Percentiles rank a stretch among this genome's conserved stretches.
These are phyloP conservation scores for Drosophila phalerata DNA, from an alignment of 2,888 invertebrate genomes.

Conservation along the genomic window DNA sequence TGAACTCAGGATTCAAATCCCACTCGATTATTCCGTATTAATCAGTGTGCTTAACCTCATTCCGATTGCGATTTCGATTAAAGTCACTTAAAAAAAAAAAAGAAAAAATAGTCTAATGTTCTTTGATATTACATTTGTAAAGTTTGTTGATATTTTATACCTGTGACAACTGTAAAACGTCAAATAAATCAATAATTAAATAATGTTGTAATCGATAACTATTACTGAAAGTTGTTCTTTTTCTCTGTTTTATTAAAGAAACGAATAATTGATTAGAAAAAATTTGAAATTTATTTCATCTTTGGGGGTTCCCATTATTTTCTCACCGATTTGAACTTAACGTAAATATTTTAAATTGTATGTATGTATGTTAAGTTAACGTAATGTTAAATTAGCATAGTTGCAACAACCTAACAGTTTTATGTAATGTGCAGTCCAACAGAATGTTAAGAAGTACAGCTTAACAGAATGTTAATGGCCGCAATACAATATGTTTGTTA, in stretches of 20 bases:
- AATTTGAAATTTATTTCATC: neutral
- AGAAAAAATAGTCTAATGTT: neutral
- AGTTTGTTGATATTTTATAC: constrained; percentile 24
- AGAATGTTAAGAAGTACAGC: neutral
- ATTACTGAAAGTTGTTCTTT: neutral
- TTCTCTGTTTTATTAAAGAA: neutral
- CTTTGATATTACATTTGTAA: constrained; percentile 31
- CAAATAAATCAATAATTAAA: constrained; percentile 1
- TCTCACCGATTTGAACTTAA: neutral
- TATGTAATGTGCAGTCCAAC: neutral
- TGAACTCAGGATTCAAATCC: constrained; percentile 15
- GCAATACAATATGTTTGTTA: neutral
- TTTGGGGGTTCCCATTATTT: neutral
- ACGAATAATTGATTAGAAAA: constrained; percentile 2
- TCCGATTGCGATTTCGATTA: constrained; percentile 52
- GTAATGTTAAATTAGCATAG: neutral
- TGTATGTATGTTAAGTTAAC: neutral
- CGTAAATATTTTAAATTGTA: neutral
- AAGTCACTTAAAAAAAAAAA: neutral
- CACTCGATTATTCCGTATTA: neutral
- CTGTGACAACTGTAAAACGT: constrained; percentile 13
- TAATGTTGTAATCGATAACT: neutral
- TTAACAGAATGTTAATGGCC: neutral
- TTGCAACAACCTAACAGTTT: neutral
- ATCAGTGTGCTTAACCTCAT: constrained; percentile 46